These are phyloP conservation scores for Paralichthys olivaceus DNA, from an alignment of 2,113 vertebrate species.

Conservation along the genomic window DNA sequence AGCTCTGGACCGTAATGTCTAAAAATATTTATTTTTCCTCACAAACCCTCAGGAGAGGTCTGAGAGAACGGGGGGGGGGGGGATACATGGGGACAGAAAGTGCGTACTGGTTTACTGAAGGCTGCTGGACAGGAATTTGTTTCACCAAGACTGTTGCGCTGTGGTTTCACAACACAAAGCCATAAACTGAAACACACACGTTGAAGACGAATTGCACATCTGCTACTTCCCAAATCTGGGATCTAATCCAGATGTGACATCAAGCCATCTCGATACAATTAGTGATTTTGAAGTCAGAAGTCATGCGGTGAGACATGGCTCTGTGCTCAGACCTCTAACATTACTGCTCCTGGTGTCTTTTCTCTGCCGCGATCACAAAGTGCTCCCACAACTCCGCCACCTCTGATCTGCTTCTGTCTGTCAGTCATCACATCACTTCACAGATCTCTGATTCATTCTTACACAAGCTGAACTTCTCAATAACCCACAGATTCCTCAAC, in stretches of 20 bases:
- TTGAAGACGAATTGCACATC: conserved; percentile 23
- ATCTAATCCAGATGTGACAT: conserved; percentile 35
- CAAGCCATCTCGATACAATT: conserved; percentile 13
- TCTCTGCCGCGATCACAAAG: conserved; percentile 11
- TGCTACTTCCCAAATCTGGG: conserved; percentile 35
- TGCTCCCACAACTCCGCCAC: conserved; percentile 16
- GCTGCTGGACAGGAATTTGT: conserved; percentile 45
- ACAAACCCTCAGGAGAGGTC: conserved; percentile 78
- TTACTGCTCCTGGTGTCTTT: neutral
- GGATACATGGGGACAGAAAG: conserved; percentile 34
- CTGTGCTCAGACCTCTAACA: neutral
- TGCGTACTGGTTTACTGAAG: conserved; percentile 44
- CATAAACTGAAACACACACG: conserved; percentile 17
- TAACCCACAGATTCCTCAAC: neutral
- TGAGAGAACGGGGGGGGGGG: conserved; percentile 50
- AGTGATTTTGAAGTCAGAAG: conserved; percentile 22
- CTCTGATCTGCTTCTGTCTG: conserved; percentile 27
- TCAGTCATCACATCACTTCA: conserved; percentile 25
- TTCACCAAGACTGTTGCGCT: conserved; percentile 23
- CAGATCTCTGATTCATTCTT: conserved; percentile 3
- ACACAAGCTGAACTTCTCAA: conserved; percentile 7
- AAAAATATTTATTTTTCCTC: conserved; percentile 84
- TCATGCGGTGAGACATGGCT: neutral
- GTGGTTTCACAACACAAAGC: conserved; percentile 38
- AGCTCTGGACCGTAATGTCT: conserved; percentile 73